phyloP scores from a whole-genome alignment of 1,140 invertebrate genomes.

The Ceratina australensis region DNA sequence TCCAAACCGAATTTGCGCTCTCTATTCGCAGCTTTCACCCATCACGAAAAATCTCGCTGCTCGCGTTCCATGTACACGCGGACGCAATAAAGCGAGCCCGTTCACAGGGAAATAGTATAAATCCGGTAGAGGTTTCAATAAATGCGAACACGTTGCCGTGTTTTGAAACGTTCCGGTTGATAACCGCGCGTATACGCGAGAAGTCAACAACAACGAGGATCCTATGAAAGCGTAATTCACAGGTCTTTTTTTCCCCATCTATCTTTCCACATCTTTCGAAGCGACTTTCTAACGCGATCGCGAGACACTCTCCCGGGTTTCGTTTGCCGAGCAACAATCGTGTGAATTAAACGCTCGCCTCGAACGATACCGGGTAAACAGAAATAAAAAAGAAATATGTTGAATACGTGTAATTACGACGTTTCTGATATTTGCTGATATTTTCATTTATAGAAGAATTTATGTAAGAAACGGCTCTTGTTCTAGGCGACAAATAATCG shows the following conservation, averaged over 20 bases:
- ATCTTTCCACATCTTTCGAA: conserved; percentile 34
- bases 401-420: conserved; percentile 1
- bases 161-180: conserved; percentile 3
- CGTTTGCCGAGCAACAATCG: conserved; percentile 31
- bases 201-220: background rate
- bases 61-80: too few species aligned
- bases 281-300: conserved; percentile 31
- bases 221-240: conserved; percentile 30
- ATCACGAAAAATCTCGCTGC: conserved; percentile 21
- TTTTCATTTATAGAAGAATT: too few species aligned
- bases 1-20: background rate
- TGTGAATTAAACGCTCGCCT: conserved; percentile 10
- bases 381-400: background rate
- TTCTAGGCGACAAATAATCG: conserved; percentile 38
- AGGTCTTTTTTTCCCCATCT: background rate
- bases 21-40: conserved; percentile 19
- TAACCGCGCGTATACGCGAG: background rate
- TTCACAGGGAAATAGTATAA: too few species aligned
- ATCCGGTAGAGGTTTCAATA: background rate
- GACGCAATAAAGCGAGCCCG: background rate
- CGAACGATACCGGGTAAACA: background rate
- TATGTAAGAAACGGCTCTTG: too few species aligned
- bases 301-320: conserved; percentile 22
- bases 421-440: background rate
- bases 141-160: background rate